Conservation (phyloP, 2,113 vertebrate genomes). For the Campylorhamphus procurvoides region DNA sequence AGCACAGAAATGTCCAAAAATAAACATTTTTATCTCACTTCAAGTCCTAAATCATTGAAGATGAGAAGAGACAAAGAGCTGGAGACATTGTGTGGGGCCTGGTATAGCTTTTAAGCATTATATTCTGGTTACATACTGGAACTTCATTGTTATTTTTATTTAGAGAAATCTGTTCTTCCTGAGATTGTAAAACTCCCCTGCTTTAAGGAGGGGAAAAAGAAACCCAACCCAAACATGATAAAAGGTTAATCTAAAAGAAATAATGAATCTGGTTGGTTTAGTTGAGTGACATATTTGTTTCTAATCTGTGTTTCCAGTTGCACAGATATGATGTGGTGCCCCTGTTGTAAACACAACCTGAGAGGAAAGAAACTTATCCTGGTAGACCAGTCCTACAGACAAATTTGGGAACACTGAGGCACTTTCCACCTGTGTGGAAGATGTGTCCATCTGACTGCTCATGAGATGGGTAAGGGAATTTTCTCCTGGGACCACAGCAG, state of each 20-base stretch:
- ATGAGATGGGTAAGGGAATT: not conserved
- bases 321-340: fast-evolving
- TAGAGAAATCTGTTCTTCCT: not conserved
- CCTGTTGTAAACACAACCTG: not conserved
- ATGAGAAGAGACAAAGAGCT: not conserved
- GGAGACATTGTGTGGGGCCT: not conserved
- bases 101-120: not conserved
- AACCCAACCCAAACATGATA: fast-evolving
- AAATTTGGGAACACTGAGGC: not conserved
- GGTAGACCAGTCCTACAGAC: not conserved
- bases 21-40: not conserved
- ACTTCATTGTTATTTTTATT: not conserved
- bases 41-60: not conserved
- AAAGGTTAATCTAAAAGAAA: not conserved
- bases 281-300: not conserved
- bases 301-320: not conserved
- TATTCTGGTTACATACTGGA: not conserved
- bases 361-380: not conserved
- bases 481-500: not conserved
- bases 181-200: not conserved
- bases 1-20: not conserved
- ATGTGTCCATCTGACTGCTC: not conserved
- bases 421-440: not conserved
- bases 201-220: not conserved
- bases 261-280: not conserved